Percentiles rank a stretch among this genome's conserved stretches.
These are phyloP conservation scores for Stenotaenia linearis DNA, from an alignment of 2,888 invertebrate species.

Conservation along the genomic window DNA sequence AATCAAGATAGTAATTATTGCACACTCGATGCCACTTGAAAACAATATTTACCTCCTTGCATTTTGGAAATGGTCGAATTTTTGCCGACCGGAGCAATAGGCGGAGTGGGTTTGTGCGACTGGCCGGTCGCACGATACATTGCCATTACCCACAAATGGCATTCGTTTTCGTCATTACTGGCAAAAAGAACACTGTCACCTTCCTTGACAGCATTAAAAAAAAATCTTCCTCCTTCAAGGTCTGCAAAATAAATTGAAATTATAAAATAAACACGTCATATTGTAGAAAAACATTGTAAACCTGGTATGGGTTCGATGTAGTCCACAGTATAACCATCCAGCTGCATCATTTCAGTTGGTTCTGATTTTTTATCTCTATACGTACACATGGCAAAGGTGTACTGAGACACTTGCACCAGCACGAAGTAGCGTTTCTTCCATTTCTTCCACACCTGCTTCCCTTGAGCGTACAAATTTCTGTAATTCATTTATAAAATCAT, in stretches of 20 bases:
- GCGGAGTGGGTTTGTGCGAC: slow-evolving; percentile 96
- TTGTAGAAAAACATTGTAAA: slow-evolving; percentile 49
- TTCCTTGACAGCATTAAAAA: slow-evolving; percentile 97
- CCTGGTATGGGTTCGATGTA: slow-evolving; percentile 95
- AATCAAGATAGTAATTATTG: neutral
- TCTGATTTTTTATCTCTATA: slow-evolving; percentile 99
- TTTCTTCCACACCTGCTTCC: slow-evolving; percentile 97
- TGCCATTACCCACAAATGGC: slow-evolving; percentile 98
- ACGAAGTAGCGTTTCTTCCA: slow-evolving; percentile 99
- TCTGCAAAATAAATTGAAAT: slow-evolving; percentile 54
- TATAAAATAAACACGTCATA: neutral
- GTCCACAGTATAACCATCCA: slow-evolving; percentile 98
- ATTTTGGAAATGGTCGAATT: slow-evolving; percentile 78
- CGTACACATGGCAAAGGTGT: slow-evolving; percentile 99
- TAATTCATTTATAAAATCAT: neutral
- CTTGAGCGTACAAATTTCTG: slow-evolving; percentile 81
- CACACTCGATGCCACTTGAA: neutral
- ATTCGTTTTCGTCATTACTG: slow-evolving; percentile 94
- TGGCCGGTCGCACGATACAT: slow-evolving; percentile 99
- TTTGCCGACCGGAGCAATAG: slow-evolving; percentile 71
- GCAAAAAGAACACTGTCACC: slow-evolving; percentile 96
- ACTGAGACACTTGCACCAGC: slow-evolving; percentile 97
- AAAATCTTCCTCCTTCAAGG: slow-evolving; percentile 84
- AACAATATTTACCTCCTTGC: slow-evolving; percentile 68
- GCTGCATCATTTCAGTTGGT: slow-evolving; percentile 98